A percentile compares a stretch with the other conserved stretches of the same genome.
Conservation (phyloP, 2,113 vertebrate genomes). For the Caretta caretta region DNA sequence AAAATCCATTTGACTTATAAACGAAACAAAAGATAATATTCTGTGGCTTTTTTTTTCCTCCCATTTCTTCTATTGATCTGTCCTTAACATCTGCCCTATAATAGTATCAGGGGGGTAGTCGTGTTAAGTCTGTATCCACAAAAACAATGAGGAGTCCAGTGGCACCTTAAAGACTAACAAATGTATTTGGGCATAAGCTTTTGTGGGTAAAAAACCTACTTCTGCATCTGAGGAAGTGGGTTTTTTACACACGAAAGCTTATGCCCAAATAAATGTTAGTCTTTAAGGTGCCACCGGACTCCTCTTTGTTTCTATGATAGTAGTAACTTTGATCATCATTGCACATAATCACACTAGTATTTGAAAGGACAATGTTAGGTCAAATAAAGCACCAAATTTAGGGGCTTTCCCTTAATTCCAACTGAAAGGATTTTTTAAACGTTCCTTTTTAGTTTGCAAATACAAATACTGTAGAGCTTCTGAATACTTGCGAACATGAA, state of each 20-base stretch:
- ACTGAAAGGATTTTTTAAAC: neutral
- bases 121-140: too few relatives aligned
- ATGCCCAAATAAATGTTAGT: too few relatives aligned
- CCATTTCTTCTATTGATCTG: neutral
- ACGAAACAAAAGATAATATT: neutral
- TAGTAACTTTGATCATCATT: neutral
- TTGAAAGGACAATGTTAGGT: slow-evolving; percentile 26
- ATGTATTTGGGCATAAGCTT: too few relatives aligned
- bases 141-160: too few relatives aligned
- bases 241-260: too few relatives aligned
- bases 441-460: slow-evolving; percentile 30
- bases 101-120: neutral
- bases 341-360: slow-evolving; percentile 16
- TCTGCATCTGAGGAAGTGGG: too few relatives aligned
- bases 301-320: neutral
- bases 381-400: slow-evolving; percentile 6
- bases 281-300: too few relatives aligned
- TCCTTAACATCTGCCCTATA: slow-evolving; percentile 12
- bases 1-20: slow-evolving; percentile 10
- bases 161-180: too few relatives aligned
- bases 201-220: too few relatives aligned
- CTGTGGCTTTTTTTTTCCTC: neutral
- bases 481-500: neutral
- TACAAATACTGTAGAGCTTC: neutral
- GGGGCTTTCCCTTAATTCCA: neutral